phyloP scores from a whole-genome alignment of 2,797 vertebrate species.

The Orientallactaga sibirica region DNA sequence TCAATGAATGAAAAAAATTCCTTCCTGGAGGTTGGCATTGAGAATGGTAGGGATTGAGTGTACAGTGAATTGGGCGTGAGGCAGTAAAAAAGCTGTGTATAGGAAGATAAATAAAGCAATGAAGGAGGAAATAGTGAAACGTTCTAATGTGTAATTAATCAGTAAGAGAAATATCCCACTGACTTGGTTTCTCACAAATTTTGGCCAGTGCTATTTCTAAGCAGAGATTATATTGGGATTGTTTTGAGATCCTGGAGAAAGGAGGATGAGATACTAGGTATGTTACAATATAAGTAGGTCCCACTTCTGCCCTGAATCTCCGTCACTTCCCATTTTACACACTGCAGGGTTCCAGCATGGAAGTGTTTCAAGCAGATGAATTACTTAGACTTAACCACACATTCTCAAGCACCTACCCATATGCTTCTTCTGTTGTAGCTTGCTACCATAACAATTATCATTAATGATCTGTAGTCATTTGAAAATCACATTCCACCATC shows the following conservation, averaged over 20 bases:
- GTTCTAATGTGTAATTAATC: background rate
- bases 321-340: background rate
- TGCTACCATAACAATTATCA: constrained; percentile 51
- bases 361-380: constrained; percentile 42
- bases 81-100: background rate
- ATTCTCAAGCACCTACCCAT: constrained; percentile 17
- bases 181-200: background rate
- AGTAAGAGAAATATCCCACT: background rate
- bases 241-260: background rate
- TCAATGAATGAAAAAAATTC: background rate
- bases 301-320: constrained; percentile 10
- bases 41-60: background rate
- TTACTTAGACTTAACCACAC: background rate
- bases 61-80: background rate
- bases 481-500: constrained; percentile 48
- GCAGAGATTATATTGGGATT: background rate
- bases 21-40: background rate
- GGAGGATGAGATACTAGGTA: background rate
- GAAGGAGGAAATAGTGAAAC: background rate
- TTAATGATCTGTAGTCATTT: constrained; percentile 57
- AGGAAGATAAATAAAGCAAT: background rate
- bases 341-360: background rate
- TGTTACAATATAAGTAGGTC: background rate
- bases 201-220: background rate
- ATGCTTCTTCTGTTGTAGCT: constrained; percentile 26